Evolutionary conservation across 1,140 invertebrate genomes (phyloP), one percentile per base, ranked within the genome.

Genomic region (Dysdera silvatica): DNA sequence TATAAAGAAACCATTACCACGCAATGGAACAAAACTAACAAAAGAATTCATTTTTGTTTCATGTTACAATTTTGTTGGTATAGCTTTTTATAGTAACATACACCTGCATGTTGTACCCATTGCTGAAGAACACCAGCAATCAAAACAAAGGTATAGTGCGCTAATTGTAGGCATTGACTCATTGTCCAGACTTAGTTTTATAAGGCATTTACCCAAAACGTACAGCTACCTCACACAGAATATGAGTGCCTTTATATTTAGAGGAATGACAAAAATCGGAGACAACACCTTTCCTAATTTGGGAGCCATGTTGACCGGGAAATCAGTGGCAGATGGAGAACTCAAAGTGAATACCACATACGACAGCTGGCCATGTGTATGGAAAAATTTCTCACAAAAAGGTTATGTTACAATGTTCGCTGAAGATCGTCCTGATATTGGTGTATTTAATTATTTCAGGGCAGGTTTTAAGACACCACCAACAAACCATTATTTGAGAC

Each of bases 161-260:
- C 26, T 72, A 45, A 26, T 76, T 58, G 41, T 75, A 29, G 67
- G 74, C 61, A 62, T 70, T 16, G 69, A 69, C 76, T 67, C 68
- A 71, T 41, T 71, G 12, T 69, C 67, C 58, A 48, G 71, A 74
- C 56, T 62, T 55, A 52, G 73, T 59, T 53, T 68, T 68, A 37
- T 65, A 67, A 51, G 72, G 26, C 68, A 77, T 63, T 72, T 77
- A 67, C 61, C 70, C 61, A 49, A 62, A 45, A 55, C 63, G 47
- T 88, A 90, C 70, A 77, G 82, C 24, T 90, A 87, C 72, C 76
- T 96, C 26, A 85, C 78, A 0, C 76, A 89, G 10, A 73, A 78
- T 12, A 74, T 95, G 18, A 77, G 82, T 26, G 84, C 84, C 4
- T 76, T 84, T 24, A 78, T 91, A 8, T 74, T 95, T 49, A 63